Base-by-base conservation (phyloP, 2,113 vertebrate species). In the Esox niger region DNA sequence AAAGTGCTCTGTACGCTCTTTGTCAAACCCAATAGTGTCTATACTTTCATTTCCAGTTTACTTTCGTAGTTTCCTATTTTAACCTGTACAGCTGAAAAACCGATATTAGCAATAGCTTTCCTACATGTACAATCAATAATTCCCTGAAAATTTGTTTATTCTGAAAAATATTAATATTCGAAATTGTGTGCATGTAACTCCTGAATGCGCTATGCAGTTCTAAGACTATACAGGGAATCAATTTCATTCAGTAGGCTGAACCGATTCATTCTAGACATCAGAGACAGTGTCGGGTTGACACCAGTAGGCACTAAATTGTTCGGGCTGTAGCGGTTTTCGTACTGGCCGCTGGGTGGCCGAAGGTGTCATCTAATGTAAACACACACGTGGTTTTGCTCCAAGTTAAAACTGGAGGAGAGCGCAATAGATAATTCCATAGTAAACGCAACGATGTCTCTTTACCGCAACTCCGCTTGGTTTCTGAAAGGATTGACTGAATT, bases 381-480 rank as follows among this genome's bases (percentile, higher is more conserved):
- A 31, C 29, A 1, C 87, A 83, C 82, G 88, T 88, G 88, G 84
- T 80, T 68, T 25, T 17, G 27, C 60, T 32, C 38, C 63, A 47
- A 56, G 31, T 59, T 87, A 76, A 86, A 83, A 74, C 68, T 26
- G 29, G 70, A 77, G 70, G 29, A 67, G 64, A 62, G 70, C 15
- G 26, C 2, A 32, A 57, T 9, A 68, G 72, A 86, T 63, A 60
- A 69, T 83, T 62, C 82, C 76, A 56, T 32, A 17, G 47, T 72
- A 20, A 21, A 43, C 17, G 17, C 7, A 27, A 86, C 9, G 70
- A 92, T 92, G 91, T 92, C 90, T 88, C 84, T 92, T 78, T 92
- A 92, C 80, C 88, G 90, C 61, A 92, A 91, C 86, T 91, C 87
- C 57, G 89, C 89, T 70, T 92, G 91, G 90, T 92, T 91, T 80